Conservation (phyloP, 2,888 invertebrate genomes). For the Thecocarcelia acutangulata region DNA sequence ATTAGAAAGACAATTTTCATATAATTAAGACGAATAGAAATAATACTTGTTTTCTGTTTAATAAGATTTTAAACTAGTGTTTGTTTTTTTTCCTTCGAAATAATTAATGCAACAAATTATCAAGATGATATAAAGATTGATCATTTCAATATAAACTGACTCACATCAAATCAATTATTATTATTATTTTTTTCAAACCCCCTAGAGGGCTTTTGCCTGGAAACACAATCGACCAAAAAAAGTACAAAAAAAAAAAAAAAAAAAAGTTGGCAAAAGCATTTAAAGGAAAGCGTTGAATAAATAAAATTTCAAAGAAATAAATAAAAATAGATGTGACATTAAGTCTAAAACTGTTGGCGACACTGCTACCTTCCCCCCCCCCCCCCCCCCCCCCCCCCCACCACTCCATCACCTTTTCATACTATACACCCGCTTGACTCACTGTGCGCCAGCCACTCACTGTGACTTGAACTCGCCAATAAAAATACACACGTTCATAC, state of each 20-base stretch:
- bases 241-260: too few relatives aligned
- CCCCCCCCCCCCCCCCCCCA: too few relatives aligned
- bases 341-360: slow-evolving; percentile 19
- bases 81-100: too few relatives aligned
- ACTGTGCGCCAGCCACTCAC: not conserved
- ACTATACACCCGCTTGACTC: not conserved
- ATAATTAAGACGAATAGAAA: not conserved
- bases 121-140: not conserved
- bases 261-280: not conserved
- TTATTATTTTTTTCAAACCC: too few relatives aligned
- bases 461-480: slow-evolving; percentile 20
- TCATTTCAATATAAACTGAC: slow-evolving; percentile 10
- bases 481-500: slow-evolving; percentile 27
- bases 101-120: not conserved
- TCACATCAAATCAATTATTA: slow-evolving; percentile 14
- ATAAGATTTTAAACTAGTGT: not conserved
- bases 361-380: not conserved
- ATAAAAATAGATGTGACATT: slow-evolving; percentile 47
- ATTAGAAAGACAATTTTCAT: slow-evolving; percentile 26
- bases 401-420: too few relatives aligned
- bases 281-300: not conserved
- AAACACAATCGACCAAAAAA: not conserved
- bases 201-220: not conserved
- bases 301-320: slow-evolving; percentile 9
- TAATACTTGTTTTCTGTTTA: not conserved